Base-by-base conservation (phyloP, 2,797 vertebrate species). In the Rhinophrynus dorsalis region DNA sequence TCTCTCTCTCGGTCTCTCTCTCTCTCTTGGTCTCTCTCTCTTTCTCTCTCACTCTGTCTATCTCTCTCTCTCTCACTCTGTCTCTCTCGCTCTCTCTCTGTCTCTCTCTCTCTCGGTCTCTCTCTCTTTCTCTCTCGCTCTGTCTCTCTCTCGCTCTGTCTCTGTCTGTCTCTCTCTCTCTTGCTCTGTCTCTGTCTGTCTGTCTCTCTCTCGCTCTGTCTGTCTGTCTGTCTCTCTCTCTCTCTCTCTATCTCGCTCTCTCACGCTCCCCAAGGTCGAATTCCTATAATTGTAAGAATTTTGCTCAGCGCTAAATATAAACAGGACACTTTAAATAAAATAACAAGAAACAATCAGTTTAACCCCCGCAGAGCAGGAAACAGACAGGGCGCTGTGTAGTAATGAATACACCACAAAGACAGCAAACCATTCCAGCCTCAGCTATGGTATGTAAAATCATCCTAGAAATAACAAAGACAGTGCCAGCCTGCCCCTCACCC, bases 261-360 rank as follows among this genome's bases (percentile, higher is more conserved):
- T 64, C 65, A 55, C 66, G 42, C 72, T 72, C 69, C 23, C 40
- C 20, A 27, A 50, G 26, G 67, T n/a, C 45, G 29, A 3, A 47
- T 13, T 32, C 60, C 27, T 63, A 21, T 54, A 52, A 67, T 40
- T 32, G 37, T 17, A 68, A 64, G 77, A 2, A 6, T 57, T 54
- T 40, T 17, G 50, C 50, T 64, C 42, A 51, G 29, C 47, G 50
- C 68, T 71, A 71, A 57, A 71, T 57, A 48, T 70, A 70, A 60
- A 70, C 40, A 24, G 29, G 51, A 54, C 13, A 20, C 4, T 3
- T 20, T 11, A 12, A 40, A 24, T 40, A 51, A 32, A 50, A 24
- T n/a, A 1, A n/a, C 11, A 6, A 60, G 51, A 66, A 44, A 47
- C n/a, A n/a, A 9, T 21, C 0, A 21, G 10, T 12, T 59, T 51